Percentiles rank a stretch among this genome's conserved stretches.
Evolutionary conservation across 2,888 invertebrate species (phyloP).

Genomic region (Eupithecia dodoneata): DNA sequence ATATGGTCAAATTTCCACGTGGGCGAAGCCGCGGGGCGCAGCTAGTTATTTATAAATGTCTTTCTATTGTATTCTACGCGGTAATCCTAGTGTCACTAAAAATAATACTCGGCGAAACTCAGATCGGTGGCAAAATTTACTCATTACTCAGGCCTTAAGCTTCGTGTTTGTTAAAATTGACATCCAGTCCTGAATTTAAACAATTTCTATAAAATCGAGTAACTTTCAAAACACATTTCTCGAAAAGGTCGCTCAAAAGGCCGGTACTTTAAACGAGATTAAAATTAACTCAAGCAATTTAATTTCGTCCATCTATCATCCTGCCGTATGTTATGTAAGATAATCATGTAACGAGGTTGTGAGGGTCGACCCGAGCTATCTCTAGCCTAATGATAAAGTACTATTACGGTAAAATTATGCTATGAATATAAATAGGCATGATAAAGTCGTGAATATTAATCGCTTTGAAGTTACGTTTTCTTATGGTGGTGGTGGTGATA

Average conservation of each 20-base stretch:
- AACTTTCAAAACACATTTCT: not conserved
- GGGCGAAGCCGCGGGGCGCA: no score
- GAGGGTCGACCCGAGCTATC: slow-evolving; percentile 23
- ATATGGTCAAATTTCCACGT: no score
- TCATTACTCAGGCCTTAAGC: no score
- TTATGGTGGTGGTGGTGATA: not conserved
- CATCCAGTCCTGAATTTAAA: not conserved
- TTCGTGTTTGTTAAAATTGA: not conserved
- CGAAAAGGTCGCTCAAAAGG: not conserved
- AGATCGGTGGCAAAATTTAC: no score
- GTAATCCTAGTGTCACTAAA: no score
- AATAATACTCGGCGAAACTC: no score
- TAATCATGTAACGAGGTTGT: slow-evolving; percentile 12
- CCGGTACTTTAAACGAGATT: not conserved
- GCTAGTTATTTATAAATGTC: no score
- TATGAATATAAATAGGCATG: slow-evolving; percentile 16
- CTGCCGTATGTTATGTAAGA: not conserved
- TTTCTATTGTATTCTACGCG: no score
- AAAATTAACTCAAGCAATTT: slow-evolving; percentile 9
- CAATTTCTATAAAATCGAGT: not conserved
- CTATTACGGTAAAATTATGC: slow-evolving; percentile 22
- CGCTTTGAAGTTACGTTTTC: not conserved
- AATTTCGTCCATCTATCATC: slow-evolving; percentile 13
- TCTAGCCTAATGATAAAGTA: slow-evolving; percentile 25
- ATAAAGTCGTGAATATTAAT: slow-evolving; percentile 15